Conservation (phyloP, 2,888 invertebrate species). For the Lagria hirta region DNA sequence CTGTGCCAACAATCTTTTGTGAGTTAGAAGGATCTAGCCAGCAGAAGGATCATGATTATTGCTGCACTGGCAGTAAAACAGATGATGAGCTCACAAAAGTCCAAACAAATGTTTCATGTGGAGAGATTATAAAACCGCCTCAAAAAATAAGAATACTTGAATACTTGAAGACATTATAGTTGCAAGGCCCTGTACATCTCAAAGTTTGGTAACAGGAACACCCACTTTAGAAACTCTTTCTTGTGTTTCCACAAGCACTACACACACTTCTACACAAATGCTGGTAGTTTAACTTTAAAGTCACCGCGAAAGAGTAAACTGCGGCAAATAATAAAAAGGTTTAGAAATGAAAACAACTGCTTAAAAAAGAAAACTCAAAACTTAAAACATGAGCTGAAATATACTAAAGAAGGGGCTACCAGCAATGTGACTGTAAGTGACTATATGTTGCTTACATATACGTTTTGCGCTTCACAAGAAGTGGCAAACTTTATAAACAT, state of each 20-base stretch:
- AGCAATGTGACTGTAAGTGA: conserved; percentile 1
- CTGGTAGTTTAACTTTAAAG: conserved; percentile 8
- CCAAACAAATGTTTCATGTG: not conserved
- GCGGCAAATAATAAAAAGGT: conserved; percentile 1
- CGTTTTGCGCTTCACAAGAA: conserved; percentile 1
- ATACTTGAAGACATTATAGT: not conserved
- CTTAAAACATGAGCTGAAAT: too few relatives aligned
- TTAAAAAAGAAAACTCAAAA: not conserved
- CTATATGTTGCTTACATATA: conserved; percentile 1
- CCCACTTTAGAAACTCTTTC: not conserved
- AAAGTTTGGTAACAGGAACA: not conserved
- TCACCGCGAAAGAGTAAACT: conserved; percentile 10
- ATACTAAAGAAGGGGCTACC: not conserved
- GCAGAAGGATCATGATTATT: not conserved
- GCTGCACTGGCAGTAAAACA: not conserved
- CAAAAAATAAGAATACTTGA: not conserved
- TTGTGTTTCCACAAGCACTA: not conserved
- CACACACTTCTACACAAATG: conserved; percentile 6
- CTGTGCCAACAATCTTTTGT: not conserved
- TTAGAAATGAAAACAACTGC: conserved; percentile 6
- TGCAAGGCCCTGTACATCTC: not conserved
- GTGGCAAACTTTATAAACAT: conserved; percentile 2
- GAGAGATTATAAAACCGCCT: not conserved
- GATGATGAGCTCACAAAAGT: not conserved
- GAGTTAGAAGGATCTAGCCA: too few relatives aligned